Conservation (phyloP, 2,113 vertebrate species). For the Dasyprocta punctata region DNA sequence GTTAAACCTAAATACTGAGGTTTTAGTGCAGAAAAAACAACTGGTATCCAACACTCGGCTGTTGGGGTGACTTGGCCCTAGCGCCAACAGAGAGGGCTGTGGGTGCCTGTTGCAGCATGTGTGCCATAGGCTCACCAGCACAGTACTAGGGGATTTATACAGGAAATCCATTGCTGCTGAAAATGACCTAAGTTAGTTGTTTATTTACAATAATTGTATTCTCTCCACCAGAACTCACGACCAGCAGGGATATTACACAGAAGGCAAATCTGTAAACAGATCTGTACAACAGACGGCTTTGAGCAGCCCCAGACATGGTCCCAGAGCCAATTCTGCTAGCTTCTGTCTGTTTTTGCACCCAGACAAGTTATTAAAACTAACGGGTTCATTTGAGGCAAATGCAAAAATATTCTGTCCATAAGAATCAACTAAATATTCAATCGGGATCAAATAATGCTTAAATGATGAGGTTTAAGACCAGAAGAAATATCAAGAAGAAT, state of each 20-base stretch:
- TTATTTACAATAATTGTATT: not conserved
- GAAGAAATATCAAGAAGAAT: not conserved
- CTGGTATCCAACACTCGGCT: not conserved
- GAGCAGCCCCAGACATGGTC: not conserved
- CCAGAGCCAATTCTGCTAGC: not conserved
- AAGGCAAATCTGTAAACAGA: not conserved
- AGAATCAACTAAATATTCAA: constrained; percentile 31
- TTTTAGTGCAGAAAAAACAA: not conserved
- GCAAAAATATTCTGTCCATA: not conserved
- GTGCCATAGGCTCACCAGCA: not conserved
- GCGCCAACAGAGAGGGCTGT: not conserved
- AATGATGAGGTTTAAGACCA: not conserved
- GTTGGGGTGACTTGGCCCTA: not conserved
- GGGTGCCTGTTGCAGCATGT: accelerated
- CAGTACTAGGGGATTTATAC: not conserved
- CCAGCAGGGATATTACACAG: not conserved
- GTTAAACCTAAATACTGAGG: not conserved
- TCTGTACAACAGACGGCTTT: not conserved
- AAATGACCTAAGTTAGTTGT: not conserved
- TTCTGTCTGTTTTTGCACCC: not conserved
- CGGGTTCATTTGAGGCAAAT: not conserved
- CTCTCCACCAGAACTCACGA: not conserved
- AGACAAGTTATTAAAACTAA: constrained; percentile 3
- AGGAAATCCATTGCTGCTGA: not conserved
- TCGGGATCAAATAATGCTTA: constrained; percentile 7